Conservation (phyloP, 2,113 vertebrate species). For the Myxocyprinus asiaticus region DNA sequence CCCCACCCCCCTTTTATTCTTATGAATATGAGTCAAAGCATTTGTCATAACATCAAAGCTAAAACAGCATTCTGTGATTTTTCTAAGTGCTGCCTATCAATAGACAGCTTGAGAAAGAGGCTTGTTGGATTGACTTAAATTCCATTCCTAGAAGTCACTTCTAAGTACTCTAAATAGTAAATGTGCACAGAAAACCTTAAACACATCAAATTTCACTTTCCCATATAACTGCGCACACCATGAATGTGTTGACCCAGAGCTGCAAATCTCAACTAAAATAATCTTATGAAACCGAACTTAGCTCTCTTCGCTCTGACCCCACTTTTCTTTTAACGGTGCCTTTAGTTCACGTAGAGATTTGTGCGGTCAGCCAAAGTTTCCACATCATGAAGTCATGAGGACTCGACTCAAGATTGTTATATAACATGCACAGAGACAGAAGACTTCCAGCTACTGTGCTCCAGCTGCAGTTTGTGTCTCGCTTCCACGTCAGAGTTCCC, state of each 20-base stretch:
- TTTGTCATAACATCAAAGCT: constrained; percentile 20
- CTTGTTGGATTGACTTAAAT: constrained; percentile 6
- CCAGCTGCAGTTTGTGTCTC: constrained; percentile 33
- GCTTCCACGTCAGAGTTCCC: constrained; percentile 23
- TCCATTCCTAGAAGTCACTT: not conserved
- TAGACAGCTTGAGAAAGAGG: constrained; percentile 4
- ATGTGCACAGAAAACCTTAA: not conserved
- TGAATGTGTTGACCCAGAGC: constrained; percentile 5
- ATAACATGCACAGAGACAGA: constrained; percentile 44
- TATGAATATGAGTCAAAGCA: constrained; percentile 21
- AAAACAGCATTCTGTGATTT: not conserved
- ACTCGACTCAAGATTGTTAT: constrained; percentile 34
- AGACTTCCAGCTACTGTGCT: constrained; percentile 50
- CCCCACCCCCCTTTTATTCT: constrained; percentile 18
- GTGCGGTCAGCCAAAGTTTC: constrained; percentile 54
- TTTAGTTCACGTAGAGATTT: constrained; percentile 30
- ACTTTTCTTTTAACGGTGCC: constrained; percentile 36
- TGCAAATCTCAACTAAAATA: constrained; percentile 9
- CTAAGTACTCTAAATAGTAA: constrained; percentile 11
- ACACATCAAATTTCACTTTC: constrained; percentile 16
- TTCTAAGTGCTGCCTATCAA: not conserved
- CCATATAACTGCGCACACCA: not conserved
- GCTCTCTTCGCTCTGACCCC: constrained; percentile 19
- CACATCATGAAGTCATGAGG: constrained; percentile 50
- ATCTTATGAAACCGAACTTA: constrained; percentile 5